A percentile compares a stretch with the other conserved stretches of the same genome.
These are phyloP conservation scores for Cisticola juncidis DNA, from an alignment of 2,113 vertebrate genomes.

Conservation along the genomic window DNA sequence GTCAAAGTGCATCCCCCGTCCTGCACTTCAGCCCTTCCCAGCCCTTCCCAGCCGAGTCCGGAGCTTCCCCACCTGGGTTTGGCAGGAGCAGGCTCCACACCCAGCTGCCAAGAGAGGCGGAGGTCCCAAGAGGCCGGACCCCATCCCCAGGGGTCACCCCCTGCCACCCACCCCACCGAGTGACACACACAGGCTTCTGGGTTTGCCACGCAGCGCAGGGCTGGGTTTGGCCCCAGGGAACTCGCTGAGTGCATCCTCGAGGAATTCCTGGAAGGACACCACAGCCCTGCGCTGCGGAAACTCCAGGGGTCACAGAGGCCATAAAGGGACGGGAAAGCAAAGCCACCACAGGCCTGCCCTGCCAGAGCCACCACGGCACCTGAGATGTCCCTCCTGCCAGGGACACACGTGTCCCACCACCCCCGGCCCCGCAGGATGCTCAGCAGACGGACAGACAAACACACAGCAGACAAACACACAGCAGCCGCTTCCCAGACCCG, in stretches of 20 bases:
- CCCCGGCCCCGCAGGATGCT: background rate
- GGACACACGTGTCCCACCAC: rapidly evolving
- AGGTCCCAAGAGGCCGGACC: background rate
- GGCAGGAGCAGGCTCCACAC: background rate
- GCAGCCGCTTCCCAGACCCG: background rate
- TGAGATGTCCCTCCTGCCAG: background rate
- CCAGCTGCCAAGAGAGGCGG: rapidly evolving
- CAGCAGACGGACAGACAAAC: background rate
- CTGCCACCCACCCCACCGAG: background rate
- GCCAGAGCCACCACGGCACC: background rate
- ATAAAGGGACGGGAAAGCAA: background rate
- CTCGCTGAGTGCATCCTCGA: rapidly evolving
- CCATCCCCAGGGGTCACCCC: rapidly evolving
- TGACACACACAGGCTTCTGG: no score
- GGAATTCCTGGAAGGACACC: background rate
- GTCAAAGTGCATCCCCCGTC: rapidly evolving
- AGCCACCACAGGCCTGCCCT: background rate
- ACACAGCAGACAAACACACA: background rate
- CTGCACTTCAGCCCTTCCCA: background rate
- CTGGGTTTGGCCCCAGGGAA: background rate
- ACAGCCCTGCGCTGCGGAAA: background rate
- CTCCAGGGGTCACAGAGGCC: rapidly evolving
- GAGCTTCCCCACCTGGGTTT: rapidly evolving
- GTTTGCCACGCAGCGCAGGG: background rate
- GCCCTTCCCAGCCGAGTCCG: background rate